Conservation (phyloP, 1,140 invertebrate genomes). For the Eubasilissa regina region DNA sequence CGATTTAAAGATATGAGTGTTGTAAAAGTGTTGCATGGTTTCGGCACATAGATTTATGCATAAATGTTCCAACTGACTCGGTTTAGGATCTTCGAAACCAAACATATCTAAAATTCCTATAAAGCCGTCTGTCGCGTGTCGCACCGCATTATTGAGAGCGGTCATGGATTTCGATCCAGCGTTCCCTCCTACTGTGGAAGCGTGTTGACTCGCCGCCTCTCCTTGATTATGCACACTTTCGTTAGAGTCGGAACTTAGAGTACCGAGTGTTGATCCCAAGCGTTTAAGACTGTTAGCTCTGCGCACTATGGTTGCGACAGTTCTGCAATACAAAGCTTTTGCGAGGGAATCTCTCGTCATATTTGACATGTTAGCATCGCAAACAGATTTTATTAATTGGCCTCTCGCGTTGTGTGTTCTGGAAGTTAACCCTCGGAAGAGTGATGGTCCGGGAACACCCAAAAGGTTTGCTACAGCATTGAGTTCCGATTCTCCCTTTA, state of each 20-base stretch:
- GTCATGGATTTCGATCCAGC: slow-evolving; percentile 93
- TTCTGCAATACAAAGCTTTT: slow-evolving; percentile 94
- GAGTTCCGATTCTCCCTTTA: slow-evolving; percentile 84
- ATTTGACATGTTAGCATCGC: slow-evolving; percentile 88
- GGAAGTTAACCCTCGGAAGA: slow-evolving; percentile 87
- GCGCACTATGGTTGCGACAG: slow-evolving; percentile 94
- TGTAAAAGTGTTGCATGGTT: slow-evolving; percentile 98
- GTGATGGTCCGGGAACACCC: slow-evolving; percentile 82
- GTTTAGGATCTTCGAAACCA: slow-evolving; percentile 93
- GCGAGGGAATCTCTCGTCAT: slow-evolving; percentile 91
- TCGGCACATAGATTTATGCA: slow-evolving; percentile 97
- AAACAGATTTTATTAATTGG: slow-evolving; percentile 87
- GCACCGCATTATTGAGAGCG: slow-evolving; percentile 90
- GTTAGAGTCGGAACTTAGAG: slow-evolving; percentile 91
- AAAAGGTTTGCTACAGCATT: slow-evolving; percentile 88
- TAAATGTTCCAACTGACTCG: slow-evolving; percentile 91
- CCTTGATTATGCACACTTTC: slow-evolving; percentile 93
- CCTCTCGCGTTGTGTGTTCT: slow-evolving; percentile 88
- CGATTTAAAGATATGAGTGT: slow-evolving; percentile 96
- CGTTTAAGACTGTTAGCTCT: slow-evolving; percentile 93
- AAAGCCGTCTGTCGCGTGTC: slow-evolving; percentile 95
- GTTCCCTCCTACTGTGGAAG: slow-evolving; percentile 85
- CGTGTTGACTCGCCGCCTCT: slow-evolving; percentile 88
- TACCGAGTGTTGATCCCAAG: slow-evolving; percentile 89
- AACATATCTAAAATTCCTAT: slow-evolving; percentile 97